Evolutionary conservation across 2,888 invertebrate genomes (phyloP), one percentile per base, ranked within the genome.

Genomic region (Petrolisthes manimaculis): DNA sequence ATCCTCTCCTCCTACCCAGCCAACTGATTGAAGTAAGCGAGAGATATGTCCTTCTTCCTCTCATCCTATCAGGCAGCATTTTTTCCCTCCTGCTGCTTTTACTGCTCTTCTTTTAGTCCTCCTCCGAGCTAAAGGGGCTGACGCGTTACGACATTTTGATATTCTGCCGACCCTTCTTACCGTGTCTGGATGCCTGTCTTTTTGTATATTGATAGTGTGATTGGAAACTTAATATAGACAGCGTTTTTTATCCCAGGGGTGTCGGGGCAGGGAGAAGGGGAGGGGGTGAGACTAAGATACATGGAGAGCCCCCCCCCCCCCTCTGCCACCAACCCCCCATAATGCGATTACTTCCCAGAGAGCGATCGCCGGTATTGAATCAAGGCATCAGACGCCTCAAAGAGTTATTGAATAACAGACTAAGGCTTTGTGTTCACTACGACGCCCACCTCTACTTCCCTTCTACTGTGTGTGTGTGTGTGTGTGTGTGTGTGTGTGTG

Each of bases 171-270:
- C 67, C 84, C 84, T 56, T 78, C 51, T 55, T 21, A 18, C 61
- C 18, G 55, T n/a, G n/a, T 56, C 14, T 24, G 12, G 53, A 74
- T 24, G 37, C 61, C 21, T 69, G 51, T 9, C 85, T 85, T 67
- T 79, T 53, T 79, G 79, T 85, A 85, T 85, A 85, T 79, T 85
- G 85, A 79, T 78, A 79, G 79, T 24, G 78, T 79, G 85, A 85
- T 85, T 79, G 85, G 79, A 79, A 85, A 85, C 69, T 85, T 85
- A 79, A 85, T 85, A 79, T 79, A 85, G 75, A 53, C 18, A 69
- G 37, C 79, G 77, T 79, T 84, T 79, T 85, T 37, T 55, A 1
- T n/a, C 5, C 24, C 4, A 37, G 8, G 24, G 53, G 5, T 14
- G 14, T 53, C 21, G 69, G 74, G 69, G 21, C 53, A 12, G 24